Evolutionary conservation across 2,113 vertebrate species (phyloP).

Genomic region (Pycnonotus jocosus): DNA sequence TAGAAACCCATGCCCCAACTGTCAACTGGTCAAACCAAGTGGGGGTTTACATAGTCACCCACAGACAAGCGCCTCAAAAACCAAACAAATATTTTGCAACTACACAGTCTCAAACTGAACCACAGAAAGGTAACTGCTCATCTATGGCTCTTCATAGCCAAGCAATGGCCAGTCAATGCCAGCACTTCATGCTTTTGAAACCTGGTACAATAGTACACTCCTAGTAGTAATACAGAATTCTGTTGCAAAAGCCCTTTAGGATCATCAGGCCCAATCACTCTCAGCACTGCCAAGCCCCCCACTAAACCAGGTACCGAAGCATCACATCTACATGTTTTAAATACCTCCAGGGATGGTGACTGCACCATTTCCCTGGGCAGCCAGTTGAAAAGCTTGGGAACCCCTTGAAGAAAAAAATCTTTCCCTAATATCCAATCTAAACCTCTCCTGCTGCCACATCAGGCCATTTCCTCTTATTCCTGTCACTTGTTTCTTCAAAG

Average conservation of each 20-base stretch:
- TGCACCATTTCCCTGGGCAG: neutral
- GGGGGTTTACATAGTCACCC: neutral
- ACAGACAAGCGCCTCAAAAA: neutral
- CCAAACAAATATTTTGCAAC: neutral
- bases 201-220: neutral
- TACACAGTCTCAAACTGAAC: neutral
- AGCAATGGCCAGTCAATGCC: neutral
- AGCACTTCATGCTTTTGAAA: neutral
- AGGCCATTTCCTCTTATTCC: neutral
- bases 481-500: neutral
- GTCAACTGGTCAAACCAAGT: neutral
- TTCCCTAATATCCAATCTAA: neutral
- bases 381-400: neutral
- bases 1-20: neutral
- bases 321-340: neutral
- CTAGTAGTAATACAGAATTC: neutral
- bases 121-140: neutral
- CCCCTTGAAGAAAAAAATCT: neutral
- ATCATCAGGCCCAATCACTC: neutral
- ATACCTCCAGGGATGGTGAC: neutral
- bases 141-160: neutral
- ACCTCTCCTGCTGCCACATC: neutral
- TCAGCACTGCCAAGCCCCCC: neutral
- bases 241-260: neutral
- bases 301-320: neutral